Evolutionary conservation across 1,140 invertebrate genomes (phyloP).

Genomic region (Drosophila littoralis): DNA sequence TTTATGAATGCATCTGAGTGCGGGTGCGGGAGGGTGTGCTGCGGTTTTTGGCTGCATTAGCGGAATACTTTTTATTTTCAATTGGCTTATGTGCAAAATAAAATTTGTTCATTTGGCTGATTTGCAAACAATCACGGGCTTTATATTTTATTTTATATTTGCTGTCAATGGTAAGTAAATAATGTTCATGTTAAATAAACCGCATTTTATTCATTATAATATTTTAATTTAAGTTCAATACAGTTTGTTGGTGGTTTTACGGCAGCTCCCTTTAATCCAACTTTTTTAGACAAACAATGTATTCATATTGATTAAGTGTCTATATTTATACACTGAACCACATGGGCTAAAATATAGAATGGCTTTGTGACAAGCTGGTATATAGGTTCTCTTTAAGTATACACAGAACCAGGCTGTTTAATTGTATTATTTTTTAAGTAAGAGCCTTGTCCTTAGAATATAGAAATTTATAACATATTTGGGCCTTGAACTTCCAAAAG

Average conservation of each 20-base stretch:
- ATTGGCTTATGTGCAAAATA: constrained; percentile 52
- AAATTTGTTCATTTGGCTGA: constrained; percentile 64
- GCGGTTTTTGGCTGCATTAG: constrained; percentile 67
- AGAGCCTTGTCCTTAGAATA: too few species aligned
- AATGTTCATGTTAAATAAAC: constrained; percentile 56
- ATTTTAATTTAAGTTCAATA: constrained; percentile 54
- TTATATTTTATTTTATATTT: background rate
- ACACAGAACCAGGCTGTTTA: too few species aligned
- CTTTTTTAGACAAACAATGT: background rate
- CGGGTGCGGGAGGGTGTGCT: constrained; percentile 5
- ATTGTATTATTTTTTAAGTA: too few species aligned
- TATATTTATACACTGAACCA: background rate
- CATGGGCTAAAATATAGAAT: too few species aligned
- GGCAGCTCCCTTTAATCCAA: background rate
- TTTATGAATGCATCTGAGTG: constrained; percentile 70
- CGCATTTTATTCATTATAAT: constrained; percentile 67
- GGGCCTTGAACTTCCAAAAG: too few species aligned
- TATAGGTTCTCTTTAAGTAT: too few species aligned
- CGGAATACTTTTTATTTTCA: constrained; percentile 63
- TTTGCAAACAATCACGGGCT: constrained; percentile 64
- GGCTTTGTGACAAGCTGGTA: too few species aligned
- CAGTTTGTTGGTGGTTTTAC: background rate
- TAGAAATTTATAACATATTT: too few species aligned
- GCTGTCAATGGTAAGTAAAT: constrained; percentile 18
- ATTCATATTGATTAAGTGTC: background rate